Evolutionary conservation across 2,113 vertebrate genomes (phyloP).

Genomic region (Seriola quinqueradiata): DNA sequence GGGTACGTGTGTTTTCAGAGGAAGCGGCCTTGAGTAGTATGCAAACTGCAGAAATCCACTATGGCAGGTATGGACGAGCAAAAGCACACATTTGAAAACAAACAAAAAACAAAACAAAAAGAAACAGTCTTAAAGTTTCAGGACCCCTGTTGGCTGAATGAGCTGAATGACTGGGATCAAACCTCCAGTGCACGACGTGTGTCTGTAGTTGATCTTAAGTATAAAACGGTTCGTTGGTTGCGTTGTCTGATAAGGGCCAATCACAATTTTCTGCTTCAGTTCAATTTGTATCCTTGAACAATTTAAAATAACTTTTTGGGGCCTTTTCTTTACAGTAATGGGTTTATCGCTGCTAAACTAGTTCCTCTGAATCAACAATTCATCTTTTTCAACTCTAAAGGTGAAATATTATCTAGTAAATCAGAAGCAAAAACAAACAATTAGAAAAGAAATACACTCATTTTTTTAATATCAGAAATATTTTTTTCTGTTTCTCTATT

Average conservation of each 20-base stretch:
- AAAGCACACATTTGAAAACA: conserved; percentile 10
- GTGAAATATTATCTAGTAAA: not conserved
- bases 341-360: not conserved
- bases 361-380: not conserved
- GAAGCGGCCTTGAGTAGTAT: conserved; percentile 25
- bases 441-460: not conserved
- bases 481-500: not conserved
- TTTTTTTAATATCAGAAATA: too few species aligned
- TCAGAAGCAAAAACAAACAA: not conserved
- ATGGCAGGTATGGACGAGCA: not conserved
- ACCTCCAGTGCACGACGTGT: not conserved
- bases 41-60: conserved; percentile 37
- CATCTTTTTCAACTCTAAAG: not conserved
- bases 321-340: conserved; percentile 6
- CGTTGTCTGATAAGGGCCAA: not conserved
- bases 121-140: not conserved
- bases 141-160: not conserved
- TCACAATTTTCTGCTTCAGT: not conserved
- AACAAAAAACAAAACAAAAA: not conserved
- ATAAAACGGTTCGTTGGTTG: not conserved
- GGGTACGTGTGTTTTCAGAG: conserved; percentile 26
- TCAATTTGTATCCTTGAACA: not conserved
- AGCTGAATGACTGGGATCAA: conserved; percentile 4
- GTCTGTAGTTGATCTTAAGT: conserved; percentile 5
- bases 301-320: not conserved